Percentiles rank a stretch among this genome's conserved stretches.
Evolutionary conservation across 2,113 vertebrate genomes (phyloP).

Genomic region (Pseudorasbora parva): DNA sequence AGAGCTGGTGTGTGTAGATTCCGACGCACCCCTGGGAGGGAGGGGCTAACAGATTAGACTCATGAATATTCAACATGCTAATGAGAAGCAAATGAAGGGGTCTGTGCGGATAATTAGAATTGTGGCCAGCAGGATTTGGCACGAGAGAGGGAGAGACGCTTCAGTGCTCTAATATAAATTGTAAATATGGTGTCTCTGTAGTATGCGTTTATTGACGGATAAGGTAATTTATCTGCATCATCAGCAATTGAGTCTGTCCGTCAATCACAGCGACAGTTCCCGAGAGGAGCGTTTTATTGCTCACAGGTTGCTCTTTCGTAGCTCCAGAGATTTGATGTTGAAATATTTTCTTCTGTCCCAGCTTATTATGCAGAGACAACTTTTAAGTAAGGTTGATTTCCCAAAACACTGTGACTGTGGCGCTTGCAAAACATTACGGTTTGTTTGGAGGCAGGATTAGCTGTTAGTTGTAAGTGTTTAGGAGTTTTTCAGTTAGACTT

Average conservation of each 20-base stretch:
- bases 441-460: not conserved
- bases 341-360: not conserved
- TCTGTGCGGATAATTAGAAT: constrained; percentile 58
- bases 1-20: constrained; percentile 25
- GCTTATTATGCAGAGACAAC: constrained; percentile 3
- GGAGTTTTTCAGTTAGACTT: not conserved
- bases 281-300: not conserved
- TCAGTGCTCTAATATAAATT: constrained; percentile 33
- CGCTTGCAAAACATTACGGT: not conserved
- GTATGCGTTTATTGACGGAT: constrained; percentile 13
- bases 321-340: not conserved
- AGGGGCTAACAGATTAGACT: constrained; percentile 53
- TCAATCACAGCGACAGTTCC: constrained; percentile 33
- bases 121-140: constrained; percentile 55
- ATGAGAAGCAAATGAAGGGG: constrained; percentile 58
- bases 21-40: constrained; percentile 32
- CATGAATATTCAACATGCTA: constrained; percentile 59
- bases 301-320: not conserved
- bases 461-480: not conserved
- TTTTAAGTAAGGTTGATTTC: constrained; percentile 9
- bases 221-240: constrained; percentile 34
- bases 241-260: constrained; percentile 29
- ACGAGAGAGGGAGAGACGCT: constrained; percentile 7
- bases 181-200: constrained; percentile 39
- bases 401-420: not conserved